Base-by-base conservation (phyloP, 2,888 invertebrate genomes). In the Crioceris asparagi region DNA sequence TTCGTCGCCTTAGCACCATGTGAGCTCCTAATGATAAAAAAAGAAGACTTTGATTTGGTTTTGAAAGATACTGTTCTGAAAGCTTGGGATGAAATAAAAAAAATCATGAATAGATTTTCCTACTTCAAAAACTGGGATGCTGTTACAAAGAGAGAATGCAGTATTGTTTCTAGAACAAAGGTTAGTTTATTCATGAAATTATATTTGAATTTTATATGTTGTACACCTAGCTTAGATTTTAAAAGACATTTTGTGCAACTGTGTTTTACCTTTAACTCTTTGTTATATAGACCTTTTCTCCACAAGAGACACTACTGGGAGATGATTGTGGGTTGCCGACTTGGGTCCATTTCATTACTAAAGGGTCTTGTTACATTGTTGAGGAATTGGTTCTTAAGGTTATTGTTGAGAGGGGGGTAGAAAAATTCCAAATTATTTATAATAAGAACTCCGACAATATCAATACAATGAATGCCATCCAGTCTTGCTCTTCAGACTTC, bases 81-180 rank as follows among this genome's bases (percentile, higher is more conserved):
- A 36, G 70, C 76, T 50, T 79, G 79, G 79, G 71, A 75, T 38
- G 67, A 72, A 50, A 69, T 79, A 11, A 66, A 66, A 30, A 61
- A 60, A 4, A 75, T 76, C 1, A 70, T 80, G 67, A 64, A 69
- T 3, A 67, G 68, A 29, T 79, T 79, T 44, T 70, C 71, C 30
- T 79, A 79, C 52, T 80, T 80, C 51, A 70, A 75, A 47, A 66
- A 66, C 8, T 72, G 78, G 61, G 70, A 71, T 48, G 70, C 72
- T 55, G 67, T 71, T 2, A 67, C 72, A 0, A 68, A 69, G 35
- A 68, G 75, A 30, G 79, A 79, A 58, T 77, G 77, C 50, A 79
- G 78, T 49, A 75, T 79, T 47, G 64, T 77, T 17, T 73, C 78
- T 3, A 75, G 73, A 60, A 69, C 76, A 54, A 72, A 71, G 52